Evolutionary conservation across 64 coral and sea anemone species (phyloP), one percentile per base, ranked within the genome.

Genomic region (Montipora sp.): DNA sequence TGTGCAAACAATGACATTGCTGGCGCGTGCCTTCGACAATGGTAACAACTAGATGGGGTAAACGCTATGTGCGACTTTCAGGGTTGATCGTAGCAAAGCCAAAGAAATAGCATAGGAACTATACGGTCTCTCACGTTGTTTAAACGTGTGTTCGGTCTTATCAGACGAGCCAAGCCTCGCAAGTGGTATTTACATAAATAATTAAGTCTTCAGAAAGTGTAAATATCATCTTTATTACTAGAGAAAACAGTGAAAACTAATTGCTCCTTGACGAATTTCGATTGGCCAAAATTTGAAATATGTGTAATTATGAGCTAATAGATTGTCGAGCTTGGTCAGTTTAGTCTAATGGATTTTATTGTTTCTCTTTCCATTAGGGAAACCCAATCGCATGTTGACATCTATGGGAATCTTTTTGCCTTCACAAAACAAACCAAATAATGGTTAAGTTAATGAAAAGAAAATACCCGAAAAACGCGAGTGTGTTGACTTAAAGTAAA

Each of bases 111-210:
- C 11, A 68, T 18, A 68, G 68, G 5, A n/a, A 71, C 20, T 21
- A 15, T n/a, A 12, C 3, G 21, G 68, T 21, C 4, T 71, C 20
- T 71, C 19, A 71, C 20, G 20, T 46, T 11, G 46, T 47, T 20
- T 4, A 77, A 75, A 43, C 6, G 44, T 70, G 18, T 21, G 61
- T 85, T 85, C 22, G 61, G 43, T 22, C 2, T 12, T 84, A 83
- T 73, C 24, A 51, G 78, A 94, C 90, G 83, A 77, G 92, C 80
- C 81, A 89, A 88, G 77, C 61, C 61, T 77, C 45, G 65, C 78
- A 85, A 84, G 93, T 94, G 83, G 83, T 94, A 94, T 94, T 94
- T 94, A 94, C 93, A 94, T 94, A 94, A 94, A 94, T 94, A 94
- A 94, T 94, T 71, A 90, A 90, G 75, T 45, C 89, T 94, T 77